Base-by-base conservation (phyloP, 2,113 vertebrate genomes). In the Aepyceros melampus region DNA sequence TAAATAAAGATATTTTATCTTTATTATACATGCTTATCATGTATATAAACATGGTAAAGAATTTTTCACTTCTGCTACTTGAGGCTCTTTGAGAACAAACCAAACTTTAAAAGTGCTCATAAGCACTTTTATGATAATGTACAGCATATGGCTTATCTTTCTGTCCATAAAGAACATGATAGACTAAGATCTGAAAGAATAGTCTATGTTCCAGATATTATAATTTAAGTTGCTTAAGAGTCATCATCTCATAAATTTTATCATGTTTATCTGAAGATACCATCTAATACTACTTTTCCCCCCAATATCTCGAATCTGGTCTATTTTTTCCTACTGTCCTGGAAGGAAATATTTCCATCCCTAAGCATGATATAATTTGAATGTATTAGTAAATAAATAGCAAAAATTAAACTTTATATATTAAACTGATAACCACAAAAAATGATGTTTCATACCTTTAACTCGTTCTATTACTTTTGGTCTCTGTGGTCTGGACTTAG, bases 401-500 rank as follows among this genome's bases (percentile, higher is more conserved):
- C 51, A 95, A 90, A 94, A 89, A 49, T 7, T 55, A 88, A 97
- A 95, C 5, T 76, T 87, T 89, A 93, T 6, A 19, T 51, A 90
- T 87, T 91, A 95, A 97, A 90, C 27, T 47, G 17, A 62, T 85
- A n/a, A 40, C 6, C 36, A 87, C 64, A 87, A 92, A 91, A 90
- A 91, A 58, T 56, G 29, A 71, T 64, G 81, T 78, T 84, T 81
- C 98, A 98, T 93, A 99, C 99, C 99, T 99, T 96, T 99, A 92
- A 99, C 98, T 33, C 91, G 98, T 96, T 99, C 99, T 96, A 99
- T 98, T 86, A 99, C 95, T 95, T 98, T 99, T 49, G 99, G 99
- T 97, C 99, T 99, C 55, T 98, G 98, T 76, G 97, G 98, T 98
- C 99, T 99, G 91, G 98, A 92, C 79, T 97, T 99, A 2, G 99